Evolutionary conservation across 2,797 vertebrate genomes (phyloP).

Genomic region (Pogonophryne albipinna): DNA sequence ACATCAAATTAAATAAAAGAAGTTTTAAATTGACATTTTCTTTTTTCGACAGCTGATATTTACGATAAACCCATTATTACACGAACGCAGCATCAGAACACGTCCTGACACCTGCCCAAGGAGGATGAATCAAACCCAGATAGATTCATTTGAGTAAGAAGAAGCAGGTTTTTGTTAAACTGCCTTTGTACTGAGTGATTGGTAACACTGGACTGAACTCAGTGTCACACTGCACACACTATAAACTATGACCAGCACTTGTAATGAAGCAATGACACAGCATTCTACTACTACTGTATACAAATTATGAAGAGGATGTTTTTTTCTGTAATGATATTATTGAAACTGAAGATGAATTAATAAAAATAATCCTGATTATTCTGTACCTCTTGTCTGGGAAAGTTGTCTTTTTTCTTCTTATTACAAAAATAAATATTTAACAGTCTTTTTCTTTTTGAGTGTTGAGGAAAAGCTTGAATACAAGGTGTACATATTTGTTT

Average conservation of each 20-base stretch:
- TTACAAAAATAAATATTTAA: neutral
- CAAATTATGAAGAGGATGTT: conserved; percentile 80
- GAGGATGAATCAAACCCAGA: conserved; percentile 70
- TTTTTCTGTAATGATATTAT: conserved; percentile 97
- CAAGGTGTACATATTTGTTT: neutral
- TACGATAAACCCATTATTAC: conserved; percentile 20
- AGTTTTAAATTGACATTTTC: neutral
- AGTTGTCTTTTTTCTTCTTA: neutral
- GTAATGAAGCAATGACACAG: conserved; percentile 85
- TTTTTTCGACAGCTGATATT: conserved; percentile 36
- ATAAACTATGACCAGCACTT: conserved; percentile 85
- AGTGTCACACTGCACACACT: conserved; percentile 83
- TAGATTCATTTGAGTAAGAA: conserved; percentile 75
- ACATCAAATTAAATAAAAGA: conserved; percentile 3
- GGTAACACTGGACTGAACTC: conserved; percentile 78
- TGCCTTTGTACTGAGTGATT: conserved; percentile 83
- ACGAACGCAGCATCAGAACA: conserved; percentile 63
- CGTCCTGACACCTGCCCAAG: conserved; percentile 68
- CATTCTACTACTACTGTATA: conserved; percentile 83
- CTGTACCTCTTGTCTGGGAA: conserved; percentile 82
- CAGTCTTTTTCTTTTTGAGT: neutral
- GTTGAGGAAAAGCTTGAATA: neutral
- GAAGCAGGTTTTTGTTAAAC: conserved; percentile 81
- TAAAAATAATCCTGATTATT: conserved; percentile 95
- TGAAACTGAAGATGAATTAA: conserved; percentile 96